Evolutionary conservation across 2,888 invertebrate species (phyloP).

Genomic region (Venusia cambrica): DNA sequence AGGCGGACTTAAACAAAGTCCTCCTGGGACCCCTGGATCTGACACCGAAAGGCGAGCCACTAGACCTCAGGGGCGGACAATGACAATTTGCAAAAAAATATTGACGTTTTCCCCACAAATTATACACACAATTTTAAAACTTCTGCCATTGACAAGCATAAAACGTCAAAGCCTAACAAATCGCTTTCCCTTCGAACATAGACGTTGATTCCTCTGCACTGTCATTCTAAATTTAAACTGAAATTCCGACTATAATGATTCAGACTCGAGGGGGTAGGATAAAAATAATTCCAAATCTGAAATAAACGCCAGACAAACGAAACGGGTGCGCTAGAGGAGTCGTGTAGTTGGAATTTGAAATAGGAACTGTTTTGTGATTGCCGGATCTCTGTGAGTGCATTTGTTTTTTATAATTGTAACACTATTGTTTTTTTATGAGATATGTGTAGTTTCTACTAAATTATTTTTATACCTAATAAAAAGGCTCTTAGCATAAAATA

Average conservation of each 20-base stretch:
- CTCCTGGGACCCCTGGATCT: no score
- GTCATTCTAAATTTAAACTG: conserved; percentile 30
- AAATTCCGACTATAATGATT: conserved; percentile 36
- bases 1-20: no score
- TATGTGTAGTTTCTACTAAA: no score
- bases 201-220: conserved; percentile 18
- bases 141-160: background rate
- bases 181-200: conserved; percentile 6
- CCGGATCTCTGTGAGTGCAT: conserved; percentile 15
- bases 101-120: no score
- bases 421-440: no score
- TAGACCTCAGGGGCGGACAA: no score
- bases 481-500: no score
- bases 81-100: no score
- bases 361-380: conserved; percentile 19
- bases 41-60: no score
- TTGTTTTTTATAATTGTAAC: no score
- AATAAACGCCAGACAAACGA: conserved; percentile 46
- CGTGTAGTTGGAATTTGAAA: conserved; percentile 18
- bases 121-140: no score
- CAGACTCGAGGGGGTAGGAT: conserved; percentile 64
- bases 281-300: conserved; percentile 57
- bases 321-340: conserved; percentile 28
- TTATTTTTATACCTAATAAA: no score
- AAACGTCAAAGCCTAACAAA: conserved; percentile 6